Percentiles rank a stretch among this genome's conserved stretches.
These are phyloP conservation scores for Gallinago paraguaiae DNA, from an alignment of 2,113 vertebrate genomes.

Conservation along the genomic window DNA sequence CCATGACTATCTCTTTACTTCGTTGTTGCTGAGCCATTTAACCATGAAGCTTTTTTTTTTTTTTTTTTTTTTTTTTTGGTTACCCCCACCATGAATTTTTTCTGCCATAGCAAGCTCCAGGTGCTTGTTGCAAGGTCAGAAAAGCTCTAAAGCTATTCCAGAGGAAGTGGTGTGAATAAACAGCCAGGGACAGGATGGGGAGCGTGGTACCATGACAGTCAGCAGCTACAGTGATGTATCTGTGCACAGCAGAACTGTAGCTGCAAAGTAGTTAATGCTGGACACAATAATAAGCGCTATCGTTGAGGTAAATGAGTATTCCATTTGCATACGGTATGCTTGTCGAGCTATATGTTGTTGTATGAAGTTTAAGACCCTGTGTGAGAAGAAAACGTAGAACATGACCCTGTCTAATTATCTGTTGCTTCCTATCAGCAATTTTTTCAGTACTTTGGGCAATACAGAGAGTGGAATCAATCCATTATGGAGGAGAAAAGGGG, in stretches of 20 bases:
- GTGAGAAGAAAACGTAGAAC: not conserved
- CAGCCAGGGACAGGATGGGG: accelerated
- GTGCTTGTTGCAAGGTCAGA: not conserved
- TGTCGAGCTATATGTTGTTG: not conserved
- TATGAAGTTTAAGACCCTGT: not conserved
- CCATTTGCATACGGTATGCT: not conserved
- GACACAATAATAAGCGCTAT: not conserved
- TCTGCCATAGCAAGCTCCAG: not conserved
- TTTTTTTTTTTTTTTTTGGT: not conserved
- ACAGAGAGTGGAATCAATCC: not conserved
- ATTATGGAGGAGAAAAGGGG: not conserved
- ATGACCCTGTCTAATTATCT: not conserved
- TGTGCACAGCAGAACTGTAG: not conserved
- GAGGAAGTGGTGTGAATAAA: not conserved
- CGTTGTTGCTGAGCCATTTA: not conserved
- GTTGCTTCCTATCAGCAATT: not conserved
- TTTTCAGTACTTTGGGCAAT: not conserved
- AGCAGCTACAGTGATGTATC: not conserved
- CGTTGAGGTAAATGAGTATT: not conserved
- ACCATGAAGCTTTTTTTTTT: not conserved
- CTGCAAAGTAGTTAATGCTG: not conserved
- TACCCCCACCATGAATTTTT: accelerated
- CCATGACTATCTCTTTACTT: not conserved
- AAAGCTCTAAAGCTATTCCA: not conserved
- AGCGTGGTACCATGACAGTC: not conserved